A percentile compares a stretch with the other conserved stretches of the same genome.
Conservation (phyloP, 2,797 vertebrate species). For the Diplodus puntazzo region DNA sequence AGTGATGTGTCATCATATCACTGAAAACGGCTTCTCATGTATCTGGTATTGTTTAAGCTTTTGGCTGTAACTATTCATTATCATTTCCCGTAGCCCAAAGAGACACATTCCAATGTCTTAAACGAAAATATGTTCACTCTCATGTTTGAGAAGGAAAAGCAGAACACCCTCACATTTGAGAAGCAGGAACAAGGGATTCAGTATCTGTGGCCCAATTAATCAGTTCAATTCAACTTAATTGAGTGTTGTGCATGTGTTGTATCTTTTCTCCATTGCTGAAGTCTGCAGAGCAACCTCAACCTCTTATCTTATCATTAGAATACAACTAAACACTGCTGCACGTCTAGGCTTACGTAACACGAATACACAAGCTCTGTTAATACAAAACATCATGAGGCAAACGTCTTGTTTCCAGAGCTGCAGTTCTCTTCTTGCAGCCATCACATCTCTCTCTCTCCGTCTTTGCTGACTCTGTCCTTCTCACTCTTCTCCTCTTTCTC, state of each 20-base stretch:
- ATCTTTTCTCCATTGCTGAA: not conserved
- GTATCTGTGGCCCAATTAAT: too few species aligned
- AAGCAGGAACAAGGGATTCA: too few species aligned
- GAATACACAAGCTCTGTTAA: not conserved
- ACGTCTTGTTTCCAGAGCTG: conserved; percentile 12
- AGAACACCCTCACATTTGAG: too few species aligned
- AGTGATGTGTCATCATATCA: not conserved
- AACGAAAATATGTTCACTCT: too few species aligned
- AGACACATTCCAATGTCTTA: not conserved
- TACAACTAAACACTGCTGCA: not conserved
- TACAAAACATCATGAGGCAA: not conserved
- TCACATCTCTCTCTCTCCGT: not conserved
- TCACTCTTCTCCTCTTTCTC: conserved; percentile 26
- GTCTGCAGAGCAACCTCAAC: too few species aligned
- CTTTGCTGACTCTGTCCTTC: conserved; percentile 28
- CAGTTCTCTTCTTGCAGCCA: not conserved
- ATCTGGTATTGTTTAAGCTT: not conserved
- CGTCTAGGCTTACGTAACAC: not conserved
- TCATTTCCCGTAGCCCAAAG: too few species aligned
- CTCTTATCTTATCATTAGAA: not conserved
- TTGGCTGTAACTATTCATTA: not conserved
- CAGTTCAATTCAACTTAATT: not conserved
- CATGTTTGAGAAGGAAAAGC: too few species aligned
- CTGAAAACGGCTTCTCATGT: not conserved
- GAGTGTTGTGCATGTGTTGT: not conserved